Percentiles rank a stretch among this genome's conserved stretches.
phyloP scores from a whole-genome alignment of 2,113 vertebrate species.

The Sinocyclocheilus maitianheensis region DNA sequence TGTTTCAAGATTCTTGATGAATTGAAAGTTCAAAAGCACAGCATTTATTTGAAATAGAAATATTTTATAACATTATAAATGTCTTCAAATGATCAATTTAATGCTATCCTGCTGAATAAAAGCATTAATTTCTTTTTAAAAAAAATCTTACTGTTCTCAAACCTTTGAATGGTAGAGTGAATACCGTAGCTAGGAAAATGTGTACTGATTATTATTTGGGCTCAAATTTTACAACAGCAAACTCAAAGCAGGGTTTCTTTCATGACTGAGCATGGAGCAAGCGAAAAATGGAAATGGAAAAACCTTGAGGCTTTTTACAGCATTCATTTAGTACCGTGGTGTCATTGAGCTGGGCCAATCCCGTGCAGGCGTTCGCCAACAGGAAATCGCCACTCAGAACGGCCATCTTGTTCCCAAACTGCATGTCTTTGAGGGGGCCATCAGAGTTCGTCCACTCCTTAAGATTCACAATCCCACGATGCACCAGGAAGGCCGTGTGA shows the following conservation, averaged over 20 bases:
- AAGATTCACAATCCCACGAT: slow-evolving; percentile 93
- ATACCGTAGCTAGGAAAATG: background rate
- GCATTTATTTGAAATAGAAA: background rate
- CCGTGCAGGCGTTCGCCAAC: slow-evolving; percentile 92
- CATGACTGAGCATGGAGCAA: background rate
- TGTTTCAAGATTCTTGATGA: background rate
- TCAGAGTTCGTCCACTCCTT: slow-evolving; percentile 88
- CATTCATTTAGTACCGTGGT: slow-evolving; percentile 82
- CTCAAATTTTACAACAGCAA: background rate
- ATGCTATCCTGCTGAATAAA: background rate
- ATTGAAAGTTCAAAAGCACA: background rate
- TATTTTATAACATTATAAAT: background rate
- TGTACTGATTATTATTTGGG: background rate
- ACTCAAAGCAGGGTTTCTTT: background rate
- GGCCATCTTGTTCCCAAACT: slow-evolving; percentile 98
- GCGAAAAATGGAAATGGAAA: background rate
- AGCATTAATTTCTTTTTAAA: background rate
- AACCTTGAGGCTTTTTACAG: background rate
- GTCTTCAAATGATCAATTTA: background rate
- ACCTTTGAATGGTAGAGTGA: background rate
- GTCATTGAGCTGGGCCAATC: slow-evolving; percentile 90
- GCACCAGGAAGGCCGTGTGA: slow-evolving; percentile 95
- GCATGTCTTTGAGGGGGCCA: slow-evolving; percentile 94
- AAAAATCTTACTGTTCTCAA: background rate
- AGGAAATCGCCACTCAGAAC: slow-evolving; percentile 96